Percentiles rank a stretch among this genome's conserved stretches.
Evolutionary conservation across 2,888 invertebrate species (phyloP).

Genomic region (Ischnus inquisitorius): DNA sequence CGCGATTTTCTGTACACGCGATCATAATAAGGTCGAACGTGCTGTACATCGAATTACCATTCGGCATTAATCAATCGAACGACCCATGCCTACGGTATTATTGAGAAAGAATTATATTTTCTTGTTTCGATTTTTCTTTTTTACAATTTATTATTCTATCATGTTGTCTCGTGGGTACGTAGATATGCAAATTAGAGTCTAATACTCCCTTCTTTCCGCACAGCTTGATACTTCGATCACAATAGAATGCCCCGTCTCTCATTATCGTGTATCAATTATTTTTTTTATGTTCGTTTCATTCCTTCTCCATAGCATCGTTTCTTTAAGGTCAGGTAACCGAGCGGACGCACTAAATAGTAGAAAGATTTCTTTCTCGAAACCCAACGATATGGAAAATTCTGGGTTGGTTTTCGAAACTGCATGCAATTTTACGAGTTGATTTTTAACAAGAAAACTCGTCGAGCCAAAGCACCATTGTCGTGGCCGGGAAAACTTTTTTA

Average conservation of each 20-base stretch:
- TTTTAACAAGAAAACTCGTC: no score
- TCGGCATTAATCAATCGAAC: slow-evolving; percentile 69
- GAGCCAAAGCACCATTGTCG: no score
- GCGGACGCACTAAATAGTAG: no score
- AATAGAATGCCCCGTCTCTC: slow-evolving; percentile 52
- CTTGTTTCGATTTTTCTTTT: neutral
- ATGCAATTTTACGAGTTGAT: no score
- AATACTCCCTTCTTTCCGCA: slow-evolving; percentile 41
- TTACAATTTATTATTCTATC: slow-evolving; percentile 10
- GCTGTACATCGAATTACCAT: slow-evolving; percentile 63
- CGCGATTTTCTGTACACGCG: slow-evolving; percentile 45
- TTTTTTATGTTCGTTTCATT: neutral
- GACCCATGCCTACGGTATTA: slow-evolving; percentile 51
- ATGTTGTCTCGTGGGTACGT: slow-evolving; percentile 18
- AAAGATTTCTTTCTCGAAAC: no score
- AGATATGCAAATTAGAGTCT: slow-evolving; percentile 54
- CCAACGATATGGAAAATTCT: no score
- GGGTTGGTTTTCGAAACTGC: no score
- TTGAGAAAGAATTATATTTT: slow-evolving; percentile 47
- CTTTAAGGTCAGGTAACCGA: no score
- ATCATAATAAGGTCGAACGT: slow-evolving; percentile 61
- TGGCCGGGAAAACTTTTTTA: no score
- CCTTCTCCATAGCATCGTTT: neutral
- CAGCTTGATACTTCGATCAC: slow-evolving; percentile 66
- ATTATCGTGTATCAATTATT: slow-evolving; percentile 54